These are phyloP conservation scores for Drosophila formosana DNA, from an alignment of 2,888 invertebrate genomes.

Conservation along the genomic window DNA sequence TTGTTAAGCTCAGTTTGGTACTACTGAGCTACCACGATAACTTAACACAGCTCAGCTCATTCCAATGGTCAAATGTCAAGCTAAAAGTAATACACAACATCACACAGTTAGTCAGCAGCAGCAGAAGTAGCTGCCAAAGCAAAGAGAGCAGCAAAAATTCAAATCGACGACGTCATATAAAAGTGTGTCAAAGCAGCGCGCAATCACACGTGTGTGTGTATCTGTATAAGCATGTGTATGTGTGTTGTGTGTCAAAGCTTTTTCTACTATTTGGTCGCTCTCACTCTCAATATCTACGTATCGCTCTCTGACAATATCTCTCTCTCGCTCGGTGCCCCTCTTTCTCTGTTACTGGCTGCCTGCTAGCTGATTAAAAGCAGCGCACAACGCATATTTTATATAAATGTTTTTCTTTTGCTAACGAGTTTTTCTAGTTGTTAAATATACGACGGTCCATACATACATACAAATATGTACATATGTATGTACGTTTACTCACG, in stretches of 20 bases:
- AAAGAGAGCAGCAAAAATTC: conserved; percentile 60
- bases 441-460: conserved; percentile 11
- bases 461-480: background rate
- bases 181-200: conserved; percentile 82
- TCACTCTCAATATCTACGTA: conserved; percentile 40
- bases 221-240: conserved; percentile 11
- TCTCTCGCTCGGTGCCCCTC: background rate
- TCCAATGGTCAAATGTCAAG: conserved; percentile 76
- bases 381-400: conserved; percentile 69
- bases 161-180: conserved; percentile 82
- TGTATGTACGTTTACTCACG: conserved; percentile 1
- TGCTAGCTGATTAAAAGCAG: conserved; percentile 66
- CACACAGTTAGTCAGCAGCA: conserved; percentile 15
- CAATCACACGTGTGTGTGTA: conserved; percentile 21
- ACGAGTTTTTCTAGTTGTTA: conserved; percentile 72
- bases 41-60: conserved; percentile 27
- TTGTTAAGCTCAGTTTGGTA: background rate
- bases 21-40: conserved; percentile 3
- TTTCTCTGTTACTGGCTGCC: conserved; percentile 28
- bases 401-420: conserved; percentile 66
- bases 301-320: conserved; percentile 23
- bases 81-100: conserved; percentile 39
- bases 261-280: conserved; percentile 48
- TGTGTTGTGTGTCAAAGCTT: conserved; percentile 58
- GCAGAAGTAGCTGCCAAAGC: conserved; percentile 34